Conservation (phyloP, 2,888 invertebrate species). For the Lamproptera curius region DNA sequence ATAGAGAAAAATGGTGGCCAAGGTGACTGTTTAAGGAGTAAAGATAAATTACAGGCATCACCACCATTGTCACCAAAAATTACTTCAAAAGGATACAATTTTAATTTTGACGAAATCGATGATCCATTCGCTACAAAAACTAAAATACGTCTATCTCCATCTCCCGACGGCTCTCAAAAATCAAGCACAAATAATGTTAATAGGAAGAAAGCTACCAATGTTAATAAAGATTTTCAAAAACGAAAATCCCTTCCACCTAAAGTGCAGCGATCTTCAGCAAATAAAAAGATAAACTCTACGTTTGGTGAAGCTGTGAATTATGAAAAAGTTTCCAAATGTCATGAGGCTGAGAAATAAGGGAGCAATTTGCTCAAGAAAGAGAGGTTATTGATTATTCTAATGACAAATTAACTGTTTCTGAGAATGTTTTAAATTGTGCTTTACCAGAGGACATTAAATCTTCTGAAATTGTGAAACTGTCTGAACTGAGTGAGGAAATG, state of each 20-base stretch:
- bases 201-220: background rate
- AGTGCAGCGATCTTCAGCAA: constrained; percentile 34
- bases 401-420: too few relatives aligned
- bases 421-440: too few relatives aligned
- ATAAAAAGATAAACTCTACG: constrained; percentile 42
- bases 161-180: constrained; percentile 27
- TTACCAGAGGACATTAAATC: too few relatives aligned
- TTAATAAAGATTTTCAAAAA: constrained; percentile 34
- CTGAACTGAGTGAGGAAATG: too few relatives aligned
- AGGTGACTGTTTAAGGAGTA: constrained; percentile 23
- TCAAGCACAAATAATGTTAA: constrained; percentile 24
- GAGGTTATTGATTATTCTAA: too few relatives aligned
- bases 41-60: constrained; percentile 29
- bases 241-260: constrained; percentile 46
- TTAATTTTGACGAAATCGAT: constrained; percentile 62
- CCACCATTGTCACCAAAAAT: constrained; percentile 53
- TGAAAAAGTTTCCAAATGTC: too few relatives aligned
- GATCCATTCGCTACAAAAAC: constrained; percentile 63
- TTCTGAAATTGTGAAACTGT: too few relatives aligned
- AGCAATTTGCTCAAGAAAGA: too few relatives aligned
- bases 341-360: too few relatives aligned
- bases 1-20: background rate
- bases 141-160: constrained; percentile 52
- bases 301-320: constrained; percentile 14
- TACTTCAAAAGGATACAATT: constrained; percentile 56